Base-by-base conservation (phyloP, 1,140 invertebrate species). In the Calliphora vicina region DNA sequence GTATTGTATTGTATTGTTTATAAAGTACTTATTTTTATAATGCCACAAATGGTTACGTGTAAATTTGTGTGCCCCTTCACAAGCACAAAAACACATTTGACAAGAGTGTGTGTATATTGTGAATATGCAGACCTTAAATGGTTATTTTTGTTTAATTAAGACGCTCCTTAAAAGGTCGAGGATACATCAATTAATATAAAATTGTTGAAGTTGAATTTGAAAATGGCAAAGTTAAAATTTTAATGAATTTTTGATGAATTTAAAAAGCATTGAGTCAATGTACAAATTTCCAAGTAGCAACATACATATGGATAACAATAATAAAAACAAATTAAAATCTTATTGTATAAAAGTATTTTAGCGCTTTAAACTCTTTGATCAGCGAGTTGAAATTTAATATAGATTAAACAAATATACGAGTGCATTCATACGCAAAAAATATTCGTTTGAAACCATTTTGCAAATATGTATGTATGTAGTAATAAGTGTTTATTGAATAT, bases 61-160 rank as follows among this genome's bases (percentile, higher is more conserved):
- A 76, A 35, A 76, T 76, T 35, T 76, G 5, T 76, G 27, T 42
- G 35, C 35, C 35, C 35, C 35, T 35, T 35, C 35, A 8, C 35
- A 2, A 35, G 10, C 35, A 35, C 6, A 35, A 35, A 35, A 35
- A 8, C 1, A 35, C 35, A 35, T 35, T 35, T 35, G 35, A 10
- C 35, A 35, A 35, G 10, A 35, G 1, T 8, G 29, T 35, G n/a
- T n/a, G n/a, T n/a, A n/a, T n/a, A n/a, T 29, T n/a, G 10, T 35
- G 27, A 4, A n/a, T 76, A 29, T 57, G n/a, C 6, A n/a, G 50
- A 57, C 73, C 27, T 35, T 42, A 76, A 76, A 76, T 76, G 73
- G 73, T 42, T 15, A 76, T 76, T 76, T n/a, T 76, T 35, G 27
- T 35, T 76, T 76, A 76, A 76, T 76, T 76, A 76, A 76, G 13